Conservation (phyloP, 2,888 invertebrate genomes). For the Drosophila atroscutellata region DNA sequence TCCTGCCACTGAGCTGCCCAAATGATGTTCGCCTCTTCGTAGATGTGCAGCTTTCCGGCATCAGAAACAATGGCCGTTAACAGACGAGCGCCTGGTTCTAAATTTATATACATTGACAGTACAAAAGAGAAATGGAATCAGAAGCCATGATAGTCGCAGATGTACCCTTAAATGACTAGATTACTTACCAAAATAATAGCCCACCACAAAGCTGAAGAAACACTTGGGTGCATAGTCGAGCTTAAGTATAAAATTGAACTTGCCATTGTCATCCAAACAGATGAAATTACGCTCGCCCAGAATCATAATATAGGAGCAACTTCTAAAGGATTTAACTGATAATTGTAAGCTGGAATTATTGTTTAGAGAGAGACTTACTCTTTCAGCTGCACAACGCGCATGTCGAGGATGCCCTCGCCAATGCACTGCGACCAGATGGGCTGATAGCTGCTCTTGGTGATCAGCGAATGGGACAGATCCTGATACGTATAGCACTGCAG, state of each 20-base stretch:
- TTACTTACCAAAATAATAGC: conserved; percentile 88
- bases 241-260: conserved; percentile 92
- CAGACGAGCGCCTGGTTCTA: conserved; percentile 90
- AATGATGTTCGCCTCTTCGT: conserved; percentile 92
- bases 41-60: conserved; percentile 92
- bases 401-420: conserved; percentile 87
- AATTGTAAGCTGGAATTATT: not conserved
- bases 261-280: conserved; percentile 92
- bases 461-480: conserved; percentile 90
- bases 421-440: conserved; percentile 87
- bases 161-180: too few relatives aligned
- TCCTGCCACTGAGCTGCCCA: conserved; percentile 95
- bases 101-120: not conserved
- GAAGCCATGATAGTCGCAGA: not conserved
- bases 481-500: conserved; percentile 95
- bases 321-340: conserved; percentile 82
- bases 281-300: conserved; percentile 94
- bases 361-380: conserved; percentile 74
- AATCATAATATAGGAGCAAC: conserved; percentile 90
- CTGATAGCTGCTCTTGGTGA: conserved; percentile 86
- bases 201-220: conserved; percentile 90
- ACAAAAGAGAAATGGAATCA: not conserved
- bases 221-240: conserved; percentile 93
- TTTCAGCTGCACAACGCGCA: conserved; percentile 84
- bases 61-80: conserved; percentile 92